These are phyloP conservation scores for Neomicropteryx cornuta DNA, from an alignment of 1,140 invertebrate species.

Conservation along the genomic window DNA sequence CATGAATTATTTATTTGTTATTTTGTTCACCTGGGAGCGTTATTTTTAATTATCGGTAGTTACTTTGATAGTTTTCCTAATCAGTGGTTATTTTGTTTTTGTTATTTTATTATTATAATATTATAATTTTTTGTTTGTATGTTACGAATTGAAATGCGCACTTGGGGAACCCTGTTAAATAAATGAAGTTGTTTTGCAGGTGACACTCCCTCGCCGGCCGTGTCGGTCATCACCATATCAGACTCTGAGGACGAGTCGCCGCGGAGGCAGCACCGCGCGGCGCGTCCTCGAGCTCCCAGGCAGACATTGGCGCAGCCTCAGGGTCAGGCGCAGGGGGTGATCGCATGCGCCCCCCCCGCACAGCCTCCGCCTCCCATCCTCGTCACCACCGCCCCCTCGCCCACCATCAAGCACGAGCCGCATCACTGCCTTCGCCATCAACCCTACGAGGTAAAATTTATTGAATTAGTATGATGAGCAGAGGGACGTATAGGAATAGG, in stretches of 20 bases:
- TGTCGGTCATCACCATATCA: constrained; percentile 94
- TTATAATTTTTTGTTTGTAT: no score
- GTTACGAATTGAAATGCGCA: no score
- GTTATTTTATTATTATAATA: no score
- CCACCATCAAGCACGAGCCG: constrained; percentile 37
- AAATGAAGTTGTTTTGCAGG: no score
- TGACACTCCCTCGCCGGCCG: constrained; percentile 86
- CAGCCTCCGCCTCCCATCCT: background rate
- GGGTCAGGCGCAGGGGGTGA: constrained; percentile 25
- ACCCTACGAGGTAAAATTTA: constrained; percentile 19
- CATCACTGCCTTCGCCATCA: constrained; percentile 23
- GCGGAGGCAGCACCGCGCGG: constrained; percentile 12
- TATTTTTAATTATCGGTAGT: no score
- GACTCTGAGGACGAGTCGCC: constrained; percentile 85
- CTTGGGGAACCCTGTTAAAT: no score
- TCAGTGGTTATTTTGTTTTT: no score
- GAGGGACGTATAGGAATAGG: background rate
- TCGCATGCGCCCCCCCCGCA: constrained; percentile 23
- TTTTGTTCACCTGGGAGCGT: no score
- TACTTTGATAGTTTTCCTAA: no score
- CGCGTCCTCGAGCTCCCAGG: constrained; percentile 2
- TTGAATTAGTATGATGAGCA: constrained; percentile 8
- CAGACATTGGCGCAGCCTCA: constrained; percentile 12
- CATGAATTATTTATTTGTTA: no score
- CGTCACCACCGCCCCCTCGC: constrained; percentile 19